Evolutionary conservation across 1,140 invertebrate species (phyloP).

Genomic region (Mamestra configurata): DNA sequence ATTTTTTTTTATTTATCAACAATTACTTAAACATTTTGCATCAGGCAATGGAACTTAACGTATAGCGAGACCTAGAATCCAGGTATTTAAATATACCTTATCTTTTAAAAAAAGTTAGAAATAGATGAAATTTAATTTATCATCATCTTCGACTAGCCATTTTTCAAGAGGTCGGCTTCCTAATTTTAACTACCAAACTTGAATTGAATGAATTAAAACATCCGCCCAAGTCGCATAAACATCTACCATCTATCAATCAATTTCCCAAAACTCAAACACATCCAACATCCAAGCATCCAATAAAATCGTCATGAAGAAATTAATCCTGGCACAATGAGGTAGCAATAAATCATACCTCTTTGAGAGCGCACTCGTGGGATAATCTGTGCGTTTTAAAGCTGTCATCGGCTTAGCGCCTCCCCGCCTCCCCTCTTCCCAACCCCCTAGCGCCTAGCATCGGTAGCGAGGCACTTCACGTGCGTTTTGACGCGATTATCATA

Average conservation of each 20-base stretch:
- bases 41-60: too few species aligned
- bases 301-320: slow-evolving; percentile 43
- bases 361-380: slow-evolving; percentile 80
- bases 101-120: too few species aligned
- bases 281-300: neutral
- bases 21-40: too few species aligned
- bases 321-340: slow-evolving; percentile 45
- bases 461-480: slow-evolving; percentile 78
- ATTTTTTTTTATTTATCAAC: too few species aligned
- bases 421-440: slow-evolving; percentile 44
- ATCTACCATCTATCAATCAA: neutral
- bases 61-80: too few species aligned
- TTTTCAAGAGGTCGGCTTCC: too few species aligned
- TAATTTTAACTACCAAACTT: too few species aligned
- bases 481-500: slow-evolving; percentile 88
- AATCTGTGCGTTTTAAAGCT: slow-evolving; percentile 86
- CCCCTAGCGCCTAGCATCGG: neutral
- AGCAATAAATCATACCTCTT: slow-evolving; percentile 79
- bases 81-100: too few species aligned
- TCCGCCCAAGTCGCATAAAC: neutral
- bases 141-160: too few species aligned
- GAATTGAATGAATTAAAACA: too few species aligned
- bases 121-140: too few species aligned
- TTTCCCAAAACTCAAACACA: neutral
- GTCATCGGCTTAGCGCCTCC: slow-evolving; percentile 80